Base-by-base conservation (phyloP, 2,113 vertebrate genomes). In the Mustela lutreola region DNA sequence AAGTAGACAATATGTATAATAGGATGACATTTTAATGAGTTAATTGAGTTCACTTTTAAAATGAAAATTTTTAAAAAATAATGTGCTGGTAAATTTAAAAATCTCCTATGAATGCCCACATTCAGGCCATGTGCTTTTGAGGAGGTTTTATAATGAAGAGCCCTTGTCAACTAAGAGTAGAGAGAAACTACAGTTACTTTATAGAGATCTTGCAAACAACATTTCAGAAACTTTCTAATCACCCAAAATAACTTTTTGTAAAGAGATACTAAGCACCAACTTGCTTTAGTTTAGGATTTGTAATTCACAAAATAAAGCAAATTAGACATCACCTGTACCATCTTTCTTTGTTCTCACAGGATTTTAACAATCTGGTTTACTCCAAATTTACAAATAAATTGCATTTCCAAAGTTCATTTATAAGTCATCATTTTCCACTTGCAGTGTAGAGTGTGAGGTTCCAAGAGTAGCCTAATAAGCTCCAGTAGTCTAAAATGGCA, bases 51-150 rank as follows among this genome's bases (percentile, higher is more conserved):
- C 42, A 58, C 2, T 90, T 63, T 81, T 89, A 15, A 94, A 81
- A 70, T 70, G 22, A 96, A 94, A 81, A 48, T 22, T 82, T 79
- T 97, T 95, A 42, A 5, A 60, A 76, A 86, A 63, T 86, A 81
- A 62, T 85, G 4, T 12, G 5, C n/a, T 65, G 36, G 63, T 60
- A 50, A 67, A n/a, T 31, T 73, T 94, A 87, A 79, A 71, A 82
- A 79, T 58, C 10, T 67, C 21, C 53, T 16, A 26, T 26, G 58
- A 4, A 42, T 48, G 11, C 11, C 39, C 7, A 0, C 53, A 9
- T 63, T 81, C 80, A 31, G n/a, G 33, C n/a, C 36, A 42, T 7
- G 11, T 65, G n/a, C 24, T 56, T 76, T 81, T 45, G 86, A 58
- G 39, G 48, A 60, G n/a, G 8, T 63, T 78, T 39, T 63, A 60